Percentiles rank a stretch among this genome's conserved stretches.
These are phyloP conservation scores for Drosophila pseudotakahashii DNA, from an alignment of 2,888 invertebrate genomes.

Conservation along the genomic window DNA sequence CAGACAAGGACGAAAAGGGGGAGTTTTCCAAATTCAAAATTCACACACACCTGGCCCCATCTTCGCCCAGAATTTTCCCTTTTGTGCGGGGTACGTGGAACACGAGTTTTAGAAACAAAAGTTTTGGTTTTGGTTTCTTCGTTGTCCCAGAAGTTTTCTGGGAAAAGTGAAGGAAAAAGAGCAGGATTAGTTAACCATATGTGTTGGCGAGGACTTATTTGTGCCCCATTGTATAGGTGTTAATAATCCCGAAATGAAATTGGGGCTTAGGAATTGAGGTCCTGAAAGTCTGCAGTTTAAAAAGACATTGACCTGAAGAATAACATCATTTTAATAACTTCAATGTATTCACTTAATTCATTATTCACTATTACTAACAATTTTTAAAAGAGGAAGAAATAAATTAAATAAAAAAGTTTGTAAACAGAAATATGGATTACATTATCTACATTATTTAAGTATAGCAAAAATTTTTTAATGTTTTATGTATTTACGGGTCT, in stretches of 20 bases:
- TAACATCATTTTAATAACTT: no score
- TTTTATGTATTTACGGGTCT: no score
- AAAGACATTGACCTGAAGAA: background rate
- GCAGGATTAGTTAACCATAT: slow-evolving; percentile 38
- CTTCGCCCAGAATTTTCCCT: slow-evolving; percentile 14
- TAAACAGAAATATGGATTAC: no score
- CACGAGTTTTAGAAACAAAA: slow-evolving; percentile 80
- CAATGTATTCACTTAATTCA: no score
- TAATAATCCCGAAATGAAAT: slow-evolving; percentile 35
- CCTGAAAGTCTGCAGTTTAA: background rate
- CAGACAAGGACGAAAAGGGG: slow-evolving; percentile 9
- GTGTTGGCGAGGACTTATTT: slow-evolving; percentile 6
- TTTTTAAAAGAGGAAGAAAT: no score
- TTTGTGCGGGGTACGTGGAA: slow-evolving; percentile 57
- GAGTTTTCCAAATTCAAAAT: slow-evolving; percentile 58
- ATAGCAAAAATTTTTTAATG: no score
- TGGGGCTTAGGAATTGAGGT: slow-evolving; percentile 1
- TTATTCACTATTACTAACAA: no score
- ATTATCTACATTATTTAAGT: no score
- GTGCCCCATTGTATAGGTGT: slow-evolving; percentile 17
- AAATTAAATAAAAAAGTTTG: no score
- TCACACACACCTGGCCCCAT: slow-evolving; percentile 53
- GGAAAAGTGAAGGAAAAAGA: slow-evolving; percentile 1
- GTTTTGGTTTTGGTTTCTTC: slow-evolving; percentile 74
- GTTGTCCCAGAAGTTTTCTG: slow-evolving; percentile 47